These are phyloP conservation scores for Notarius lentiginosus DNA, from an alignment of 2,113 vertebrate species.

Conservation along the genomic window DNA sequence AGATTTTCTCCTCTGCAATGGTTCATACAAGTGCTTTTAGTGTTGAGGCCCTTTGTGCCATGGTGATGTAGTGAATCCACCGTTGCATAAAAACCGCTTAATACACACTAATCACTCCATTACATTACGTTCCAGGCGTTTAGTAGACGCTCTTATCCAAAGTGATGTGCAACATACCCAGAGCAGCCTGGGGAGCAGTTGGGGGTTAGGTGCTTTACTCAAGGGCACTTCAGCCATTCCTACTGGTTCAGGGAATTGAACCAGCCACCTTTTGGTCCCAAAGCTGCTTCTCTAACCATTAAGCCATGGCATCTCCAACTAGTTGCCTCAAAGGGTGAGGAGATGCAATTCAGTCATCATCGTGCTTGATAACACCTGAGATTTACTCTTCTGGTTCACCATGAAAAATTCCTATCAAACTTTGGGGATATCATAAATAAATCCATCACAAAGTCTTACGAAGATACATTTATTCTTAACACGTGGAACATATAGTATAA, in stretches of 20 bases:
- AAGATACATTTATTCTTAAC: slow-evolving; percentile 99
- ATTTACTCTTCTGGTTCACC: neutral
- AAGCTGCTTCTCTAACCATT: too few relatives aligned
- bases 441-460: slow-evolving; percentile 95
- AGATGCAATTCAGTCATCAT: neutral
- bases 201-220: too few relatives aligned
- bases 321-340: neutral
- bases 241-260: too few relatives aligned
- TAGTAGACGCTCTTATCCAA: too few relatives aligned
- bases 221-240: too few relatives aligned
- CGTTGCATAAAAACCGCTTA: neutral
- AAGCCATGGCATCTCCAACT: neutral
- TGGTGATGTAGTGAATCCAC: neutral
- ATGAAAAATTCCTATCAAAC: neutral
- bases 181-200: too few relatives aligned
- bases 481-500: slow-evolving; percentile 99
- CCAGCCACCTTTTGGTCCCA: too few relatives aligned
- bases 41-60: neutral
- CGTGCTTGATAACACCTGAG: neutral
- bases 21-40: neutral
- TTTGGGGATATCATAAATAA: slow-evolving; percentile 68
- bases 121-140: too few relatives aligned
- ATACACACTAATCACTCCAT: neutral
- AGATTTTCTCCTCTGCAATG: neutral
- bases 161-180: too few relatives aligned